Evolutionary conservation across 2,888 invertebrate genomes (phyloP).

Genomic region (Diloba caeruleocephala): DNA sequence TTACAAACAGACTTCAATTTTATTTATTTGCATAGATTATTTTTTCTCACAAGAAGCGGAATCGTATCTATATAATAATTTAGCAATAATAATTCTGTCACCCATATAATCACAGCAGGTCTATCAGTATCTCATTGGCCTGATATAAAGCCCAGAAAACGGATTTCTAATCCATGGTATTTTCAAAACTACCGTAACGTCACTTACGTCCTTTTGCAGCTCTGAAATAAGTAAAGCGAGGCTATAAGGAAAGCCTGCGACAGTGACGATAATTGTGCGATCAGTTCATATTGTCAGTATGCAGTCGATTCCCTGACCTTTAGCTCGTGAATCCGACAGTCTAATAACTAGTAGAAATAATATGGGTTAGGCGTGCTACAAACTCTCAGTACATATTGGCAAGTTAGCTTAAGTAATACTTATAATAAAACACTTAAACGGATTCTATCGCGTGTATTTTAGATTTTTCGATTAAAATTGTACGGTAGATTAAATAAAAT

Average conservation of each 20-base stretch:
- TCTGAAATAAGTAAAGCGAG: conserved; percentile 26
- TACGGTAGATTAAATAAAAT: too few species aligned
- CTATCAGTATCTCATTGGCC: conserved; percentile 4
- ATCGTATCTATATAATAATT: too few species aligned
- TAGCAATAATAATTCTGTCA: background rate
- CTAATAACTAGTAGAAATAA: conserved; percentile 46
- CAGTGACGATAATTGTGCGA: conserved; percentile 41
- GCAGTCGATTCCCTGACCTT: conserved; percentile 43
- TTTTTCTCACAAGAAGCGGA: too few species aligned
- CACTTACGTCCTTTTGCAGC: background rate
- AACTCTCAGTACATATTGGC: conserved; percentile 38
- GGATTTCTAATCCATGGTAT: background rate
- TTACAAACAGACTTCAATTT: too few species aligned
- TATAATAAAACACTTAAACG: conserved; percentile 25
- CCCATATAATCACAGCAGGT: background rate
- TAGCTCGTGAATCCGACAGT: conserved; percentile 45
- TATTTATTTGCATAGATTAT: too few species aligned
- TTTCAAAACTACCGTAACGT: conserved; percentile 1
- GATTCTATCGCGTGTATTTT: too few species aligned
- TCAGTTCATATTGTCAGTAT: conserved; percentile 40
- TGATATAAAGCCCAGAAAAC: background rate
- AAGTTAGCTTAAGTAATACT: conserved; percentile 25
- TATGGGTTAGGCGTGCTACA: conserved; percentile 30
- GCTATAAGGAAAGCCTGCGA: conserved; percentile 26
- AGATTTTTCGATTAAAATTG: too few species aligned